Base-by-base conservation (phyloP, 2,888 invertebrate genomes). In the Cremastobaeus sp. region DNA sequence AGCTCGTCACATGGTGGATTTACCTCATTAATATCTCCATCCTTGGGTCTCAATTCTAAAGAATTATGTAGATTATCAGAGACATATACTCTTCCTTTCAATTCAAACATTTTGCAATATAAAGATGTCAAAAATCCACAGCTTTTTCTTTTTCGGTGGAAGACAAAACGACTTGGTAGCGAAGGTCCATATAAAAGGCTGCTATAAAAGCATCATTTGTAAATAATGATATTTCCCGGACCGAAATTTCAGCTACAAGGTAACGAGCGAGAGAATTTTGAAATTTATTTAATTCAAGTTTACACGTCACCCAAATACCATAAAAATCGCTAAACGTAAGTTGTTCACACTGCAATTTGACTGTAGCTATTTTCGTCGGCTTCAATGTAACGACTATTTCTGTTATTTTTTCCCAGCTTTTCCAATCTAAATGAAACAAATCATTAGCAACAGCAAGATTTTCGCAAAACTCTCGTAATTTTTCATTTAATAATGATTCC, bases 391-490 rank as follows among this genome's bases (percentile, higher is more conserved):
- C 2, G 5, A 60, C 48, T 9, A 60, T 17, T 41, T 55, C 30
- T 21, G 11, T 8, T 12, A 59, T 39, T 48, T 39, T 60, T 1
- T 28, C 14, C 48, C 60, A 60, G 3, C 14, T 17, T 9, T 17
- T 14, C 9, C 14, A 2, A 14, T 18, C 28, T 11, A 60, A 2
- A 39, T 48, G 25, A 17, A 48, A 60, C 6, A 12, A 4, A 6
- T 60, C 25, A 30, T 60, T 48, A 12, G 48, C 60, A 4, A 15
- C 35, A 30, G 39, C 48, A 48, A 62, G 30, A 39, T 62, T 43
- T 21, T 39, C 41, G 18, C 62, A 60, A 28, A 60, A 60, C n/a
- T 48, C 41, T 18, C 30, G 60, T 1, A 60, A n/a, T 20, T 48
- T 28, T 12, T 14, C 11, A 18, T 37, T 12, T 5, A 8, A 30